phyloP scores from a whole-genome alignment of 23 tunicate species.

The Diplosoma virens region DNA sequence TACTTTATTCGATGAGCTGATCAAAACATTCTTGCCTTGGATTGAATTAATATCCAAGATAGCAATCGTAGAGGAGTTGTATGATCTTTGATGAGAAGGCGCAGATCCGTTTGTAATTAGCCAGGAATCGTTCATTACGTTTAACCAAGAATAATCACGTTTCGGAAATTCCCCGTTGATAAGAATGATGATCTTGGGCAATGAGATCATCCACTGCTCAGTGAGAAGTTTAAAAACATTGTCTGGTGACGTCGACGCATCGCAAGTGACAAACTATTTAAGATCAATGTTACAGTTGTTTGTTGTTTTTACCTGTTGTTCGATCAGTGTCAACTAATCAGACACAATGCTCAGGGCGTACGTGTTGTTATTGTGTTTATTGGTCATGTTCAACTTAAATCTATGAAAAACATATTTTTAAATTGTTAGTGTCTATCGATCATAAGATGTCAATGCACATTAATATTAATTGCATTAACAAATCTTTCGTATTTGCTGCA shows the following conservation, averaged over 20 bases:
- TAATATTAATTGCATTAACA: too few species aligned
- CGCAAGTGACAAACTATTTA: constrained; percentile 38
- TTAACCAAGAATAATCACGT: constrained; percentile 34
- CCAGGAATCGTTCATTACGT: constrained; percentile 42
- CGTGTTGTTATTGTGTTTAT: too few species aligned
- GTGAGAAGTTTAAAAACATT: background rate
- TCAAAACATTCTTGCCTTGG: background rate
- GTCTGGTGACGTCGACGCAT: background rate
- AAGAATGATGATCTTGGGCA: constrained; percentile 28
- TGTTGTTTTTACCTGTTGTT: too few species aligned
- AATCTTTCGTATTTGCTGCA: too few species aligned
- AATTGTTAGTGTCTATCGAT: too few species aligned
- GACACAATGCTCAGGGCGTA: too few species aligned
- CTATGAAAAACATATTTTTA: too few species aligned
- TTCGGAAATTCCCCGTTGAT: constrained; percentile 16
- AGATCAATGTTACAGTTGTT: too few species aligned
- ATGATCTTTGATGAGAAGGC: constrained; percentile 18
- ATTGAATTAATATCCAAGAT: constrained; percentile 12
- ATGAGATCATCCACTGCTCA: constrained; percentile 12
- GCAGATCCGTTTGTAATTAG: constrained; percentile 30
- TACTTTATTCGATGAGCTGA: background rate
- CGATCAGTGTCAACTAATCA: too few species aligned
- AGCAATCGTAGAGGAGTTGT: constrained; percentile 22
- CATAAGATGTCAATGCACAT: too few species aligned
- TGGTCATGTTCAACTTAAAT: too few species aligned